Conservation (phyloP, 2,113 vertebrate species). For the Siphamia tubifer region DNA sequence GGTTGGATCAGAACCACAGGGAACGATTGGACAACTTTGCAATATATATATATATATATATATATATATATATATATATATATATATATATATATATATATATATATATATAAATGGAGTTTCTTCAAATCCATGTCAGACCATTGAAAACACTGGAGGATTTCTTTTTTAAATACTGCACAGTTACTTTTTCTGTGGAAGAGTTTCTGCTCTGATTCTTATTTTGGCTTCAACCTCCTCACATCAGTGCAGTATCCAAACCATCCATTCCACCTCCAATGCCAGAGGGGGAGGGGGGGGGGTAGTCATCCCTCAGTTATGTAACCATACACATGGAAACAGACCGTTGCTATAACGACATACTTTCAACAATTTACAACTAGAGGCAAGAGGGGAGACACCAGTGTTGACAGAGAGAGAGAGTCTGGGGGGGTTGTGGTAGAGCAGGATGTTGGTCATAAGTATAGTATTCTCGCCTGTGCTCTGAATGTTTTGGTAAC, state of each 20-base stretch:
- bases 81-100: no score
- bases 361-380: constrained; percentile 33
- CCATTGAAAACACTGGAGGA: not conserved
- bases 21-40: no score
- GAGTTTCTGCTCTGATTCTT: not conserved
- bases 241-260: constrained; percentile 13
- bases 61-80: no score
- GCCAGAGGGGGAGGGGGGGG: not conserved
- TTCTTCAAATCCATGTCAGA: not conserved
- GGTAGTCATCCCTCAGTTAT: constrained; percentile 45
- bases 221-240: not conserved
- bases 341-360: constrained; percentile 46
- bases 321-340: constrained; percentile 38
- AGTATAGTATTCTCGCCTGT: constrained; percentile 24
- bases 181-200: not conserved
- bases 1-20: no score
- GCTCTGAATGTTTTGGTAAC: no score
- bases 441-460: constrained; percentile 30
- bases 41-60: no score
- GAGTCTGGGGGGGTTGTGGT: constrained; percentile 1
- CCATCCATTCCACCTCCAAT: constrained; percentile 23
- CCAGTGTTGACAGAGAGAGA: constrained; percentile 29
- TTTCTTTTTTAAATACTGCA: not conserved
- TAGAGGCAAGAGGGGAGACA: constrained; percentile 24
- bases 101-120: no score